Percentiles rank a stretch among this genome's conserved stretches.
These are phyloP conservation scores for Aphodius sticticus DNA, from an alignment of 2,888 invertebrate species.

Conservation along the genomic window DNA sequence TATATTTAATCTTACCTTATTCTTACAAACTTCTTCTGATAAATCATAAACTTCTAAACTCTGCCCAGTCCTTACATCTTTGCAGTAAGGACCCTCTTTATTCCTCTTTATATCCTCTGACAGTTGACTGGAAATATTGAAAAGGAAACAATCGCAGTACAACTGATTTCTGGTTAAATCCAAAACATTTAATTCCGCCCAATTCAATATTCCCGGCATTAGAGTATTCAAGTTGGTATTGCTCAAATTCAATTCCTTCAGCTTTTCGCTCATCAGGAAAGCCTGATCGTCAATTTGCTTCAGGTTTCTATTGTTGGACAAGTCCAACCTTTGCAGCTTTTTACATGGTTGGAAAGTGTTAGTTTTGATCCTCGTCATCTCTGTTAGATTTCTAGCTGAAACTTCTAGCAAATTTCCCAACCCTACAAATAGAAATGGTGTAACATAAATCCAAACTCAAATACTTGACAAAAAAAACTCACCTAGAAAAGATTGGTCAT, in stretches of 20 bases:
- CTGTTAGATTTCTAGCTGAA: conserved; percentile 68
- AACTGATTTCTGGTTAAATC: conserved; percentile 71
- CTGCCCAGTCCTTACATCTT: conserved; percentile 45
- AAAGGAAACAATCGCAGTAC: conserved; percentile 68
- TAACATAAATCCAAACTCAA: conserved; percentile 17
- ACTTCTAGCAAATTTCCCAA: conserved; percentile 65
- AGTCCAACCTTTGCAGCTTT: conserved; percentile 49
- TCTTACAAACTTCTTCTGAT: conserved; percentile 44
- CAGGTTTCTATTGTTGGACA: conserved; percentile 51
- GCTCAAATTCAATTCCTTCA: conserved; percentile 70
- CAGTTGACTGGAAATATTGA: conserved; percentile 51
- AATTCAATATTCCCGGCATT: conserved; percentile 64
- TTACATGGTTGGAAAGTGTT: conserved; percentile 52
- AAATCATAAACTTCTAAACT: conserved; percentile 47
- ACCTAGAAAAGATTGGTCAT: conserved; percentile 69
- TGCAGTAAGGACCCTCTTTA: conserved; percentile 52
- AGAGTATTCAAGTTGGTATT: conserved; percentile 68
- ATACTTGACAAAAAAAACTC: conserved; percentile 45
- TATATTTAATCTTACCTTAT: conserved; percentile 30
- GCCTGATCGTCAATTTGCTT: conserved; percentile 67
- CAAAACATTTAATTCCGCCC: conserved; percentile 65
- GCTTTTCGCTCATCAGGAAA: conserved; percentile 62
- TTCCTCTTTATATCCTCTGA: conserved; percentile 46
- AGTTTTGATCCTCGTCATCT: conserved; percentile 63
- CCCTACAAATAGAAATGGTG: conserved; percentile 55